These are phyloP conservation scores for Ametastegia equiseti DNA, from an alignment of 2,888 invertebrate genomes.

Conservation along the genomic window DNA sequence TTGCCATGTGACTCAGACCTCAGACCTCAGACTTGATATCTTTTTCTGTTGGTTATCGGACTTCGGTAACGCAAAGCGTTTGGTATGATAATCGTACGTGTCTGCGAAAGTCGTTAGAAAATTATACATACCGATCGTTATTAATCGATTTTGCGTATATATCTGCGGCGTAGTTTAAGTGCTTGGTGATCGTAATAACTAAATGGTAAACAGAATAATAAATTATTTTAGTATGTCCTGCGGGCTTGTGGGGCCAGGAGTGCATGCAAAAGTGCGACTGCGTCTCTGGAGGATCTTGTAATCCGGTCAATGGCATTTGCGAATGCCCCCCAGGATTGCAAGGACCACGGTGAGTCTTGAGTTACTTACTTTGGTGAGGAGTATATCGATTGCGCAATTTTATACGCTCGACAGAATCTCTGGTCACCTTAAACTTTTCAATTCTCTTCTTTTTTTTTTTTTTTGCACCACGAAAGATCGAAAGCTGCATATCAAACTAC, in stretches of 20 bases:
- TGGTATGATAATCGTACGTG: no score
- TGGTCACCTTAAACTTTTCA: not conserved
- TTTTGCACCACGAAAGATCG: not conserved
- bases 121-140: not conserved
- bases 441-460: not conserved
- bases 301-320: conserved; percentile 82
- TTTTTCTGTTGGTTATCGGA: not conserved
- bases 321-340: conserved; percentile 83
- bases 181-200: not conserved
- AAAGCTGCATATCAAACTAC: no score
- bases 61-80: not conserved
- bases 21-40: not conserved
- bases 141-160: not conserved
- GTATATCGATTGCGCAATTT: no score
- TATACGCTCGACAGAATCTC: not conserved
- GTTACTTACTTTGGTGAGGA: not conserved
- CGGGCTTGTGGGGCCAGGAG: conserved; percentile 85
- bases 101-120: not conserved
- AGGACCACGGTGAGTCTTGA: conserved; percentile 81
- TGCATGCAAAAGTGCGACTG: conserved; percentile 85
- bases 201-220: not conserved
- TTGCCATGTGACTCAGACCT: conserved; percentile 16
- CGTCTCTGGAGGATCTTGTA: conserved; percentile 80
- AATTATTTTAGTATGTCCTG: conserved; percentile 80
- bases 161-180: not conserved